Base-by-base conservation (phyloP, 2,113 vertebrate species). In the Meleagris gallopavo region DNA sequence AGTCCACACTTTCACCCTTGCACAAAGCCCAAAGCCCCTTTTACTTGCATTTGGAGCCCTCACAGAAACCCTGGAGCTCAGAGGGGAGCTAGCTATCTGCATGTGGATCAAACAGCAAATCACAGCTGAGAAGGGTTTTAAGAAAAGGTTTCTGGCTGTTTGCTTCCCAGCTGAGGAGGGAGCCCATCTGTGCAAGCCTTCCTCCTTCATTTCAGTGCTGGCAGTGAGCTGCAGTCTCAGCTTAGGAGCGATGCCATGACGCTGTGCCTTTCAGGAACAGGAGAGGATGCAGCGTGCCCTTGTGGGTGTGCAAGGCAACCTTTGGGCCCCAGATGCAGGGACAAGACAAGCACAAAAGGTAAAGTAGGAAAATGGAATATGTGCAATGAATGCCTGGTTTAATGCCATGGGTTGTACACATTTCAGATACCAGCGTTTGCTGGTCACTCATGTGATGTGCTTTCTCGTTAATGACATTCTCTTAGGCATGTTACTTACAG, bases 401-500 rank as follows among this genome's bases (percentile, higher is more conserved):
- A 73, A 69, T 7, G 57, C 3, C 3, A 0, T 2, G 13, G 34
- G 24, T 2, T 73, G 13, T n/a, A 40, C 7, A 1, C 29, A 25
- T 71, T 77, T 77, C 69, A 77, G 38, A 61, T 30, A 38, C 8
- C 0, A 0, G 10, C 54, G 29, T 34, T 57, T 93, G 29, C 1
- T n/a, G n/a, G n/a, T n/a, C n/a, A 2, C 73, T 74, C 0, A 0
- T 12, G 10, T 2, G 2, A 50, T 22, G 10, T 4, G 1, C 38
- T 90, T 86, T 79, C 67, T 76, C 48, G 52, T 82, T 40, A 77
- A 71, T 18, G 10, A 19, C 2, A 15, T 71, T 57, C n/a, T 54
- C n/a, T 9, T 70, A 81, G 58, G 79, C 19, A 27, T 13, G 24
- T 38, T 83, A 60, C 21, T 86, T 82, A 62, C 38, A 78, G 80